Base-by-base conservation (phyloP, 2,888 invertebrate genomes). In the Pandemis corylana region DNA sequence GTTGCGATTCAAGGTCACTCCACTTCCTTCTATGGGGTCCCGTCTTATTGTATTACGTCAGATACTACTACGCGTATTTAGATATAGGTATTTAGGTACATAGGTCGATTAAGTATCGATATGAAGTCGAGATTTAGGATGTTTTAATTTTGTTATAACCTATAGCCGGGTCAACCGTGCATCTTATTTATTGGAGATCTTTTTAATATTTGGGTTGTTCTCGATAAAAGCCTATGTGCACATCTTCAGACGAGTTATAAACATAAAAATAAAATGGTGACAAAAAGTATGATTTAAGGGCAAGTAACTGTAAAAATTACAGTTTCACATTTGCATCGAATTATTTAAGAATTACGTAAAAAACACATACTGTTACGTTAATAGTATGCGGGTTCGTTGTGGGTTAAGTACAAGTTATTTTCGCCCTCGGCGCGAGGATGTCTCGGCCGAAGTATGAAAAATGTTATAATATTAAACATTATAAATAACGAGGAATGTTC, bases 401-500 rank as follows among this genome's bases (percentile, higher is more conserved):
- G 69, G 64, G 49, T 59, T 69, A 70, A 74, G 66, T 62, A 41
- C 70, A 67, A 71, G 75, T 71, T 75, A 75, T 71, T 67, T 70
- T 74, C 44, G 66, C 75, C 71, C 10, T 36, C 46, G 71, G 75
- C 75, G 70, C 46, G 66, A 67, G 20, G 73, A 69, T 42, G 73
- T 46, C 63, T 13, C 61, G 46, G 41, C n/a, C 59, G 61, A 59
- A 59, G 68, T 66, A 71, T 71, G 75, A 75, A 75, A 75, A 75
- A 75, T 75, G 36, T 6, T 63, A 63, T 63, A 63, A 67, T 75
- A 75, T 71, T 71, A 59, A 66, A 71, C 75, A 28, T 61, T 36
- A 66, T 71, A 62, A 73, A 51, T 75, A 75, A 75, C 67, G 75
- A 71, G 75, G 70, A 70, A 46, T 63, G 61, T 75, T 75, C 75